Conservation (phyloP, 2,888 invertebrate species). For the Thysanoteuthis rhombus region DNA sequence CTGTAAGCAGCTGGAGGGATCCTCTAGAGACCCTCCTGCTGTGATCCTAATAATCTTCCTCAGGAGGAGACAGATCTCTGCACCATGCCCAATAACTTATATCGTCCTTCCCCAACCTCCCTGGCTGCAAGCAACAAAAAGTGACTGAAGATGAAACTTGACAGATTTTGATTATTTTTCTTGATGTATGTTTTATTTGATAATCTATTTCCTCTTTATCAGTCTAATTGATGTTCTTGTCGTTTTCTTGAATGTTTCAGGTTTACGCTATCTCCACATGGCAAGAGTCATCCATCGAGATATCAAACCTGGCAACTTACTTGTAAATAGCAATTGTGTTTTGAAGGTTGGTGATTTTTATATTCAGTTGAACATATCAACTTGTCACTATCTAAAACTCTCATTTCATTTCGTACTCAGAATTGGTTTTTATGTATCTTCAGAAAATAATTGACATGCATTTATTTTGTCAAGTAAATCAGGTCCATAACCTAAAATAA, state of each 20-base stretch:
- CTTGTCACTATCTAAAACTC: neutral
- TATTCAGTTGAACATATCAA: neutral
- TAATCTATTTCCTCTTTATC: neutral
- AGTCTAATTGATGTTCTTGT: neutral
- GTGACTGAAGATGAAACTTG: no score
- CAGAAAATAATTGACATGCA: no score
- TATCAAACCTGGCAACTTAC: constrained; percentile 97
- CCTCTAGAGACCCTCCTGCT: no score
- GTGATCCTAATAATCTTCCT: no score
- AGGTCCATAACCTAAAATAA: neutral
- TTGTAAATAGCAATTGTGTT: constrained; percentile 99
- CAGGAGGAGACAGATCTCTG: no score
- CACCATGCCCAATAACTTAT: no score
- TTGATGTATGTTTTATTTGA: neutral
- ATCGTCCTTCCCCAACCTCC: no score
- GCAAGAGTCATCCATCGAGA: constrained; percentile 97
- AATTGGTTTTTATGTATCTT: no score
- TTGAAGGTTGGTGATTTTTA: constrained; percentile 77
- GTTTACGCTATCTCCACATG: constrained; percentile 97
- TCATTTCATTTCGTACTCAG: neutral
- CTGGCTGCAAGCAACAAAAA: no score
- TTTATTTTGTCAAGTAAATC: neutral
- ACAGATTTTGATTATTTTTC: no score
- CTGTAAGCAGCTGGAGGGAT: no score
- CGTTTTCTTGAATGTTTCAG: constrained; percentile 71